phyloP scores from a whole-genome alignment of 2,888 invertebrate genomes.

The Tipula lateralis region DNA sequence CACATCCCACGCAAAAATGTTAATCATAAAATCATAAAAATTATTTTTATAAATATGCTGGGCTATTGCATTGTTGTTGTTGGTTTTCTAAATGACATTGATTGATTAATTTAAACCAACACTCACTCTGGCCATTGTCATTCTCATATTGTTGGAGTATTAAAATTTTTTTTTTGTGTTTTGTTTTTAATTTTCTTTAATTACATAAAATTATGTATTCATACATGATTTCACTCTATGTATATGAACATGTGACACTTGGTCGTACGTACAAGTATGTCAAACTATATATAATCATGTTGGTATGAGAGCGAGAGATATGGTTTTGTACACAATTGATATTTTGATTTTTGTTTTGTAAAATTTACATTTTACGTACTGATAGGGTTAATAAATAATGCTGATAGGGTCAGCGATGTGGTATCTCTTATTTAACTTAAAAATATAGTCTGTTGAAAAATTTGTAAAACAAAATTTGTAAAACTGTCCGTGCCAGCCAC shows the following conservation, averaged over 20 bases:
- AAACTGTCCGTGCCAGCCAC: too few species aligned
- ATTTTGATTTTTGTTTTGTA: not conserved
- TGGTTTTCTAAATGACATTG: not conserved
- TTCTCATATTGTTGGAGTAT: not conserved
- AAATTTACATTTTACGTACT: not conserved
- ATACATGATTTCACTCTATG: not conserved
- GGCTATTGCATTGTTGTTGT: not conserved
- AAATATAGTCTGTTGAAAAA: too few species aligned
- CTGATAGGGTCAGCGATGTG: not conserved
- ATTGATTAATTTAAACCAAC: not conserved
- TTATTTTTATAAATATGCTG: not conserved
- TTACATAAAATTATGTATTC: constrained; percentile 19
- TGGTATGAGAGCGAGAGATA: not conserved
- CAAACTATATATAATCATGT: not conserved
- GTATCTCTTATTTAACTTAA: too few species aligned
- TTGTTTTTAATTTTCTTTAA: constrained; percentile 11
- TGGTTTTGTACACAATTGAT: not conserved
- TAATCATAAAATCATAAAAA: not conserved
- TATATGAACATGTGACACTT: not conserved
- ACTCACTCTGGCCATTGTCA: constrained; percentile 6
- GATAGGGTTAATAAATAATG: not conserved
- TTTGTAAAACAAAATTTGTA: too few species aligned
- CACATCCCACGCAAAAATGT: not conserved
- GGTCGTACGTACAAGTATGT: not conserved
- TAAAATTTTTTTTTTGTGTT: not conserved